A percentile compares a stretch with the other conserved stretches of the same genome.
phyloP scores from a whole-genome alignment of 2,113 vertebrate species.

The Zonotrichia leucophrys region DNA sequence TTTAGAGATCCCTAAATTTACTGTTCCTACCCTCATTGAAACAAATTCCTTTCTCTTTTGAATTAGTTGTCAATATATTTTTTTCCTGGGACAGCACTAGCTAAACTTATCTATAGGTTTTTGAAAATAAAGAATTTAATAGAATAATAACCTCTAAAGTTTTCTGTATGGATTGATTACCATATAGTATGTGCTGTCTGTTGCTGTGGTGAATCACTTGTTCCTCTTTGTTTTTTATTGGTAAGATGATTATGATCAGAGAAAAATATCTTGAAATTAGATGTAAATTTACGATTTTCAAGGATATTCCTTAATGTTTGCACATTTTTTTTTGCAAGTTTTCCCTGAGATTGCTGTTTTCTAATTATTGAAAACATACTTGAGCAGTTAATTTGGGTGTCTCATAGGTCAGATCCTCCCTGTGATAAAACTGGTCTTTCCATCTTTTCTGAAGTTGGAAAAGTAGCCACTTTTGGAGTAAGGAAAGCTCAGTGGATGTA shows the following conservation, averaged over 20 bases:
- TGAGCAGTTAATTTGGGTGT: neutral
- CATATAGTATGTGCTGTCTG: neutral
- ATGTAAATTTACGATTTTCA: conserved; percentile 4
- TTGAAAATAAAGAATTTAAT: neutral
- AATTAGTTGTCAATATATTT: neutral
- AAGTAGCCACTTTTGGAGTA: neutral
- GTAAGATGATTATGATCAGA: conserved; percentile 9
- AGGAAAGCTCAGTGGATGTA: neutral
- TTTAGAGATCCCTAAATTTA: neutral
- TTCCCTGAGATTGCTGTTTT: neutral
- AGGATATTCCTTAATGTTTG: conserved; percentile 30
- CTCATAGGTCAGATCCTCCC: neutral
- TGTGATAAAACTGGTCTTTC: conserved; percentile 27
- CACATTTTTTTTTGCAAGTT: conserved; percentile 39
- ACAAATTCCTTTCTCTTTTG: neutral
- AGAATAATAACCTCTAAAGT: neutral
- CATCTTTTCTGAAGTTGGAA: neutral
- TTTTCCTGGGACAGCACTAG: neutral
- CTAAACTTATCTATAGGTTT: neutral
- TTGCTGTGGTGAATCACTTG: conserved; percentile 36
- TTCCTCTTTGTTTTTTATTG: conserved; percentile 38
- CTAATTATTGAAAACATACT: conserved; percentile 48
- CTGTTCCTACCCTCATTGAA: neutral
- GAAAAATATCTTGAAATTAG: conserved; percentile 51
- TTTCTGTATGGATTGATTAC: conserved; percentile 16